Conservation (phyloP, 2,113 vertebrate genomes). For the Scomber japonicus region DNA sequence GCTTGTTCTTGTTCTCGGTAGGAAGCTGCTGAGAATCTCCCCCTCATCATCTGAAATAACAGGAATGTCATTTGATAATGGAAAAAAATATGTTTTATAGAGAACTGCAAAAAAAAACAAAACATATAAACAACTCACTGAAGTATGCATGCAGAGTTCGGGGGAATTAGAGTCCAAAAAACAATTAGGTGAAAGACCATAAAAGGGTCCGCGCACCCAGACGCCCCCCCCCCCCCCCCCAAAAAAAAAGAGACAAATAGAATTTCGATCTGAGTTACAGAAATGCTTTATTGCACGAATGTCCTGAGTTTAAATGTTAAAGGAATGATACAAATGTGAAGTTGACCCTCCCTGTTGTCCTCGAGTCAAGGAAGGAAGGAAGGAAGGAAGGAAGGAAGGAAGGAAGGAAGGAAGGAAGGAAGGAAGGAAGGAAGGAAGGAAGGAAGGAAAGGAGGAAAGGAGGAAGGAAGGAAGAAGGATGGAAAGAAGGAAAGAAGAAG, state of each 20-base stretch:
- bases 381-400: too few species aligned
- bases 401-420: too few species aligned
- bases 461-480: too few species aligned
- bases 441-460: too few species aligned
- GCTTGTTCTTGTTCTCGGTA: background rate
- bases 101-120: conserved; percentile 26
- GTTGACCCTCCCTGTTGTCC: too few species aligned
- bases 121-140: conserved; percentile 63
- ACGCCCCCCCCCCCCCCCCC: too few species aligned
- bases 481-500: too few species aligned
- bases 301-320: conserved; percentile 20
- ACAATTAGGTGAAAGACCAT: conserved; percentile 59
- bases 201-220: too few species aligned
- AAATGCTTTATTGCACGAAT: conserved; percentile 42
- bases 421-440: too few species aligned
- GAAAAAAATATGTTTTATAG: conserved; percentile 65
- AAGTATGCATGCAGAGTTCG: conserved; percentile 50
- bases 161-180: conserved; percentile 57
- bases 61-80: conserved; percentile 59
- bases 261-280: conserved; percentile 26
- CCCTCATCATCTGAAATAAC: conserved; percentile 27
- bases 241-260: background rate
- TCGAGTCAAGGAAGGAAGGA: too few species aligned
- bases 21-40: conserved; percentile 16
- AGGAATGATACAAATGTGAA: background rate